Evolutionary conservation across 2,113 vertebrate species (phyloP).

Genomic region (Chlamydotis undulata): DNA sequence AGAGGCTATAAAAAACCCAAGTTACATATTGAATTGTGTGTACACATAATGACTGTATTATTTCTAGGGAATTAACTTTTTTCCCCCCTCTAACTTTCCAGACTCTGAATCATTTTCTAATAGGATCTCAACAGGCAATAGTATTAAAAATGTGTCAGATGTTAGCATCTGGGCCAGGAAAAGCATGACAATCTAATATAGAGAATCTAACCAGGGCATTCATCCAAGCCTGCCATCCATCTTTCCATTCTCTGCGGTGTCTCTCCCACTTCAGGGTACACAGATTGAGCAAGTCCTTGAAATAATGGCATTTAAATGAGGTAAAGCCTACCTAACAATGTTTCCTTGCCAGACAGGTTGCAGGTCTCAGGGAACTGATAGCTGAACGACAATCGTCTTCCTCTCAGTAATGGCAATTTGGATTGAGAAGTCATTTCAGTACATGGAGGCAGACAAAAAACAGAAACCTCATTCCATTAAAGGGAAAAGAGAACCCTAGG

Average conservation of each 20-base stretch:
- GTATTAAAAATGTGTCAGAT: conserved; percentile 44
- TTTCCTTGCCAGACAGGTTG: conserved; percentile 10
- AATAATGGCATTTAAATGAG: conserved; percentile 63
- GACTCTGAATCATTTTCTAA: conserved; percentile 60
- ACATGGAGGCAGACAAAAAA: not conserved
- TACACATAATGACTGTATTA: conserved; percentile 45
- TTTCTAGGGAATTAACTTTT: conserved; percentile 41
- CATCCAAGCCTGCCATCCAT: conserved; percentile 42
- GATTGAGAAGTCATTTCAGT: not conserved
- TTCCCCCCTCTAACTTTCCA: not conserved
- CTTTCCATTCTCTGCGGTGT: conserved; percentile 46
- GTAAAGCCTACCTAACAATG: not conserved
- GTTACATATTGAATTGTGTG: conserved; percentile 36
- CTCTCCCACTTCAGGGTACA: conserved; percentile 26
- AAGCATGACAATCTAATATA: conserved; percentile 29
- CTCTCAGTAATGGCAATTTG: not conserved
- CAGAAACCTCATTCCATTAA: not conserved
- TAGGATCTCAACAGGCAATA: conserved; percentile 33
- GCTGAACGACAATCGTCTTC: not conserved
- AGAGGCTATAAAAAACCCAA: conserved; percentile 10
- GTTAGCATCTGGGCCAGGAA: conserved; percentile 42
- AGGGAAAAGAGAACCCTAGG: not conserved
- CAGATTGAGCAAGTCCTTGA: conserved; percentile 19
- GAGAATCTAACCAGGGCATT: conserved; percentile 22
- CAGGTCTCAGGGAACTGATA: not conserved